Conservation (phyloP, 2,888 invertebrate species). For the Schrankia costaestrigalis region DNA sequence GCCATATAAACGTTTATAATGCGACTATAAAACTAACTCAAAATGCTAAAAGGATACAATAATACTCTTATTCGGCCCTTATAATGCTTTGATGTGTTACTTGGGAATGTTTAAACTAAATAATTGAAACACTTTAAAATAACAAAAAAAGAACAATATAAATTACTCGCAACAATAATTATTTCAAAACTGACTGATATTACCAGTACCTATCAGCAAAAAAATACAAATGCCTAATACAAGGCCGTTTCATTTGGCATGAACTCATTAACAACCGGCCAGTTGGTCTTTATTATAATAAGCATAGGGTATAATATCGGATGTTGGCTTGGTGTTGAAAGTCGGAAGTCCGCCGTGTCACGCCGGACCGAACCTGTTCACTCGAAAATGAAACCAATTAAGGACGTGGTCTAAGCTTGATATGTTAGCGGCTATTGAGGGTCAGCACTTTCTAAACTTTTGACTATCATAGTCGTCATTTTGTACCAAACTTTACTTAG, state of each 20-base stretch:
- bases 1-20: no score
- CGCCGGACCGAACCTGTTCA: constrained; percentile 66
- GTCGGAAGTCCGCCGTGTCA: constrained; percentile 60
- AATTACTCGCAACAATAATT: no score
- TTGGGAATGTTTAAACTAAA: no score
- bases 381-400: constrained; percentile 79
- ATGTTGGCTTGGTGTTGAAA: constrained; percentile 40
- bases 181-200: constrained; percentile 1
- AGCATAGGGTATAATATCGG: constrained; percentile 48
- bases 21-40: no score
- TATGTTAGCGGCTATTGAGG: constrained; percentile 19
- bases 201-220: constrained; percentile 1
- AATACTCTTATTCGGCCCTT: no score
- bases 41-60: no score
- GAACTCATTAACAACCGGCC: constrained; percentile 11
- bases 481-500: no score
- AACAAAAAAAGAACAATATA: no score
- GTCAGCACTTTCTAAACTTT: constrained; percentile 1
- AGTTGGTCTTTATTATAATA: constrained; percentile 37
- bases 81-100: no score
- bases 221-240: constrained; percentile 14
- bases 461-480: no score
- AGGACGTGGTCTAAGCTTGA: constrained; percentile 43
- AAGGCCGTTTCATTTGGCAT: constrained; percentile 11
- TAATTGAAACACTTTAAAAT: no score